phyloP scores from a whole-genome alignment of 2,888 invertebrate genomes.

The Barypeithes pellucidus region DNA sequence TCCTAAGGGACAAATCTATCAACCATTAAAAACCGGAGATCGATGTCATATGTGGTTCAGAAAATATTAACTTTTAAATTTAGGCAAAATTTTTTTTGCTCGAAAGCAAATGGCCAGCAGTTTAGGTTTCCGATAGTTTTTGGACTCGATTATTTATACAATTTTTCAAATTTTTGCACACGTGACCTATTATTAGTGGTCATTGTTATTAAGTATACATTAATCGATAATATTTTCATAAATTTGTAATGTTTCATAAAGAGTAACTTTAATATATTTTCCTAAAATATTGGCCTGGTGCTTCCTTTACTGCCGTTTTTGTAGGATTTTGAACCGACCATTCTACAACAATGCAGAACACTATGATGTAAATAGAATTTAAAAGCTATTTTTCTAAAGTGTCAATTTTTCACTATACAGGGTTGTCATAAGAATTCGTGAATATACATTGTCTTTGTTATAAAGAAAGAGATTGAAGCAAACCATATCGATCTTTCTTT shows the following conservation, averaged over 20 bases:
- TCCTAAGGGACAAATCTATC: too few relatives aligned
- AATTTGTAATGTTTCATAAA: slow-evolving; percentile 29
- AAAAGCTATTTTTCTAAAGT: slow-evolving; percentile 47
- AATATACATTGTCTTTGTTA: too few relatives aligned
- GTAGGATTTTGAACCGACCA: slow-evolving; percentile 23
- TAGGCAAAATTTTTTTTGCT: too few relatives aligned
- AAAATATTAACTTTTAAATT: too few relatives aligned
- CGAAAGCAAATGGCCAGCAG: too few relatives aligned
- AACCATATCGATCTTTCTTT: too few relatives aligned
- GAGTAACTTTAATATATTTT: slow-evolving; percentile 22
- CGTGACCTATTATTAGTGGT: neutral
- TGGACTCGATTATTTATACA: neutral
- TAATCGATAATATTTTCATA: slow-evolving; percentile 25
- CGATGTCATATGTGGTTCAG: too few relatives aligned
- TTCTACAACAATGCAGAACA: slow-evolving; percentile 15
- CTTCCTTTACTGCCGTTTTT: slow-evolving; percentile 55
- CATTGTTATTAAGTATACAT: slow-evolving; percentile 26
- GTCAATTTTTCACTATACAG: slow-evolving; percentile 31
- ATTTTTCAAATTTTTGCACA: neutral
- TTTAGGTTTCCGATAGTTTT: too few relatives aligned
- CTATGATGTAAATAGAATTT: slow-evolving; percentile 43
- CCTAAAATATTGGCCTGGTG: slow-evolving; percentile 55
- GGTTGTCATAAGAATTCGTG: too few relatives aligned
- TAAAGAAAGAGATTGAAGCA: too few relatives aligned
- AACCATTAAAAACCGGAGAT: too few relatives aligned